Evolutionary conservation across 1,140 invertebrate genomes (phyloP), one percentile per base, ranked within the genome.

Genomic region (Drosophila pseudoananassae): DNA sequence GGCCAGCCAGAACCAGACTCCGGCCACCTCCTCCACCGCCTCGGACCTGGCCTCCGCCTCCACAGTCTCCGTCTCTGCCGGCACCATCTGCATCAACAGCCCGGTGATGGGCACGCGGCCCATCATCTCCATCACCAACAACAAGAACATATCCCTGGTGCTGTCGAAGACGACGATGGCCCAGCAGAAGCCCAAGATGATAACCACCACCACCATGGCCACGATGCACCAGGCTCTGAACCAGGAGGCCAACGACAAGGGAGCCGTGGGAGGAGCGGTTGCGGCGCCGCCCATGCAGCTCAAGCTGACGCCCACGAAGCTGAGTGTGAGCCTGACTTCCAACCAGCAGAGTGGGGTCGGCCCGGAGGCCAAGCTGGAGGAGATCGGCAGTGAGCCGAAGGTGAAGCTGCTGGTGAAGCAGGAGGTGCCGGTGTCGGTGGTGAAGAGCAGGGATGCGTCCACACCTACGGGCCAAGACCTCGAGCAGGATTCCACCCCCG

Each of bases 161-260:
- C 56, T 89, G 5, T 77, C 83, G 27, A 88, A 88, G 72, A 73
- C 84, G 15, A 72, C 76, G 8, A 78, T 88, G 54, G 83, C 59
- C 9, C 84, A 88, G 52, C 66, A 82, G 17, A 88, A 88, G 51
- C 63, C 84, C 29, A 87, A 88, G 23, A 68, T 87, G 78, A 68
- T 78, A 14, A 87, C 78, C 14, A 82, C 82, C 15, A 43, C 74
- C n/a, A 59, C 61, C 4, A 46, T 58, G 55, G 65, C 66, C 17
- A 63, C 66, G 8, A 77, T 80, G 51, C 82, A 81, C 2, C 70
- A 81, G 14, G 36, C 56, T 0, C 46, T 79, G 1, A 60, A 40
- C 10, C 76, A 73, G 65, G 65, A 69, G 1, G 10, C 15, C 2
- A 52, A 52, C 4, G 38, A 68, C 15, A 63, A 53, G 27, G 8